A percentile compares a stretch with the other conserved stretches of the same genome.
Conservation (phyloP, 1,140 invertebrate species). For the Hylyphantes graminicola region DNA sequence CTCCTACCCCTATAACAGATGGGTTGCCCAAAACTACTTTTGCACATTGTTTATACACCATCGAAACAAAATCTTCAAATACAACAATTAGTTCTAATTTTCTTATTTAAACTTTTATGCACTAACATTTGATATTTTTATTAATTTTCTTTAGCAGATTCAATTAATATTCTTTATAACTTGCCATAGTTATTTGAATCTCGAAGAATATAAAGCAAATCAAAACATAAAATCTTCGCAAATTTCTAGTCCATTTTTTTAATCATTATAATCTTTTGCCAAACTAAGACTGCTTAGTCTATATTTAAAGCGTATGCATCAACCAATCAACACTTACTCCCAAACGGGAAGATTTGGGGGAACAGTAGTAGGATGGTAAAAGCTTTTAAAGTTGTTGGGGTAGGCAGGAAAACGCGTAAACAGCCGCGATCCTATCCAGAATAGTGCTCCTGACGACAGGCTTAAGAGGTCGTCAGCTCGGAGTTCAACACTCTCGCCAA, state of each 20-base stretch:
- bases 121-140: background rate
- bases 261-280: constrained; percentile 16
- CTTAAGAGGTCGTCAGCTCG: constrained; percentile 22
- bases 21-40: too few relatives aligned
- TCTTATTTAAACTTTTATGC: too few relatives aligned
- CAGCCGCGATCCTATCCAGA: constrained; percentile 47
- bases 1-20: too few relatives aligned
- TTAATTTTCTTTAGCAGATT: background rate
- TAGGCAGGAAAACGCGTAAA: constrained; percentile 10
- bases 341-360: background rate
- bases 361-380: background rate
- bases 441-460: constrained; percentile 20
- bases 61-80: too few relatives aligned
- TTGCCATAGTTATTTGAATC: constrained; percentile 13
- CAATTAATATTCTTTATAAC: background rate
- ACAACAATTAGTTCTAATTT: too few relatives aligned
- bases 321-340: background rate
- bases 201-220: background rate
- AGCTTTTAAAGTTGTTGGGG: background rate
- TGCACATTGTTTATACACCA: too few relatives aligned
- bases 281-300: background rate
- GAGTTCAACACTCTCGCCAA: constrained; percentile 7
- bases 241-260: constrained; percentile 9
- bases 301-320: too few relatives aligned
- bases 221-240: background rate